A percentile compares a stretch with the other conserved stretches of the same genome.
Evolutionary conservation across 2,113 vertebrate species (phyloP).

Genomic region (Centrocercus urophasianus): DNA sequence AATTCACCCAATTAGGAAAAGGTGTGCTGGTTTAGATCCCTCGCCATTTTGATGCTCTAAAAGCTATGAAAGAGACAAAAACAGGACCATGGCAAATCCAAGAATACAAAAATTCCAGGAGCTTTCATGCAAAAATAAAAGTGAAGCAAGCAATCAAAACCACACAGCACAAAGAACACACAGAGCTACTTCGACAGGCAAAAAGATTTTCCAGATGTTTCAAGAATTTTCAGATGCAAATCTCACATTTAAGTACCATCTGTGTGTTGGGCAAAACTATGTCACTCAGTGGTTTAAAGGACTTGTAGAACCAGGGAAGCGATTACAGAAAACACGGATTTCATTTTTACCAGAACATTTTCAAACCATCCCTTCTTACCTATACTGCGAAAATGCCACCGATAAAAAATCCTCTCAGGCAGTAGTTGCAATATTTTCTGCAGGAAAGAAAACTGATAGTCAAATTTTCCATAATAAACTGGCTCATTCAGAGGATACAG

Average conservation of each 20-base stretch:
- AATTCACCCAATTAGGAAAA: neutral
- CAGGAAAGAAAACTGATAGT: conserved; percentile 67
- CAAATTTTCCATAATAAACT: neutral
- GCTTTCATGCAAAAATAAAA: neutral
- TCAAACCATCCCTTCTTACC: conserved; percentile 82
- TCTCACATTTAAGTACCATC: neutral
- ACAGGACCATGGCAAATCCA: neutral
- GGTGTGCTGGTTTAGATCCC: neutral
- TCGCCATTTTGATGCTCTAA: neutral
- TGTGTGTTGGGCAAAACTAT: neutral
- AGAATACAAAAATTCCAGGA: neutral
- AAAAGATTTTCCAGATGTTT: neutral
- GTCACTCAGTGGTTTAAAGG: neutral
- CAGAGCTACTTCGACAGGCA: neutral
- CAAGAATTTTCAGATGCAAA: neutral
- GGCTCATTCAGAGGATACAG: neutral
- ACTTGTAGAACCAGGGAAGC: neutral
- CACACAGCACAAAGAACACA: neutral
- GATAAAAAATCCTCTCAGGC: conserved; percentile 96
- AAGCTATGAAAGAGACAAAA: neutral
- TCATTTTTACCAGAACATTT: neutral
- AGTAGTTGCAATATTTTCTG: conserved; percentile 98
- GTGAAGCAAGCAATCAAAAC: neutral
- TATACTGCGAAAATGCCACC: conserved; percentile 99
- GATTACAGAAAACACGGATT: neutral